These are phyloP conservation scores for Aromia moschata DNA, from an alignment of 2,888 invertebrate species.

Conservation along the genomic window DNA sequence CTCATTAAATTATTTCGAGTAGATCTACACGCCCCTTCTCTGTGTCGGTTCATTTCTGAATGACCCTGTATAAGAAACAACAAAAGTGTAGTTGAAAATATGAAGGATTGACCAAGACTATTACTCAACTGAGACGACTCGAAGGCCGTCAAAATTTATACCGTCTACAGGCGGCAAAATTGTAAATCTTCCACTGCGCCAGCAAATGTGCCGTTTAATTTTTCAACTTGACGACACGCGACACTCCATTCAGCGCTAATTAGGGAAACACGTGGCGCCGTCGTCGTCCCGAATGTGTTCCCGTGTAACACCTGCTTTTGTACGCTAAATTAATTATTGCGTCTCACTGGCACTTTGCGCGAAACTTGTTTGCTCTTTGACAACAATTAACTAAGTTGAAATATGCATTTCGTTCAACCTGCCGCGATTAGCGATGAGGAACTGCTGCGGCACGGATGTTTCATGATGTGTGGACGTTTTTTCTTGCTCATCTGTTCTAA, in stretches of 20 bases:
- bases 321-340: conserved; percentile 44
- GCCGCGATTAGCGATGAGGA: background rate
- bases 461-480: background rate
- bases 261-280: conserved; percentile 46
- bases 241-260: conserved; percentile 43
- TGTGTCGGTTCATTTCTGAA: too few species aligned
- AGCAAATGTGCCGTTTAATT: conserved; percentile 40
- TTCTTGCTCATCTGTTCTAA: background rate
- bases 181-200: too few species aligned
- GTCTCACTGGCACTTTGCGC: conserved; percentile 32
- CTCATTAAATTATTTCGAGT: too few species aligned
- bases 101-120: too few species aligned
- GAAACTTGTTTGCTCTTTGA: background rate
- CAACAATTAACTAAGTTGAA: background rate
- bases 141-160: too few species aligned
- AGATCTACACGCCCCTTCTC: too few species aligned
- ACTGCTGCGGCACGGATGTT: background rate
- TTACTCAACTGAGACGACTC: too few species aligned
- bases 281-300: conserved; percentile 45
- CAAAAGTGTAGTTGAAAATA: too few species aligned
- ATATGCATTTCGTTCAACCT: background rate
- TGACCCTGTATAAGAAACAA: too few species aligned
- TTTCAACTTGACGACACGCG: conserved; percentile 38
- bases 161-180: too few species aligned
- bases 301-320: conserved; percentile 42